Conservation (phyloP, 2,113 vertebrate genomes). For the Aleadryas rufinucha region DNA sequence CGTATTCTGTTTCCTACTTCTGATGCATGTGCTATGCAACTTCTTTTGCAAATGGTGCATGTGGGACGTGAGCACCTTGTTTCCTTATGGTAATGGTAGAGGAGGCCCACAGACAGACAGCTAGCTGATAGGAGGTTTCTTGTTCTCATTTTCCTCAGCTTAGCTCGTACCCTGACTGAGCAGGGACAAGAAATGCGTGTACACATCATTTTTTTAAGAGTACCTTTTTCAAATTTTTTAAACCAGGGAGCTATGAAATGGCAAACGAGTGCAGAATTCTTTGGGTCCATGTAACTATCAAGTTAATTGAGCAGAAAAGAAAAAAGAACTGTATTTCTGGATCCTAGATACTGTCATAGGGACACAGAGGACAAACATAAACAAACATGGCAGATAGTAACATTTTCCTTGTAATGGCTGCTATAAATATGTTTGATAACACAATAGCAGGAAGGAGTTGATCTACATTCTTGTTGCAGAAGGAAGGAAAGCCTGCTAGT, state of each 20-base stretch:
- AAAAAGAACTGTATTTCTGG: background rate
- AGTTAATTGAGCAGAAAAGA: background rate
- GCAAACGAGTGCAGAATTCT: background rate
- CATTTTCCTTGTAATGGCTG: background rate
- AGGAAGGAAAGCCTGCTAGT: constrained; percentile 45
- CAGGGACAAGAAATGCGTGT: background rate
- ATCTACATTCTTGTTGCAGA: background rate
- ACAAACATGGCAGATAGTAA: background rate
- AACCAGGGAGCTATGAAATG: background rate
- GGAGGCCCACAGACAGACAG: background rate
- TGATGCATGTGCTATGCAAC: background rate
- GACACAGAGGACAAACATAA: background rate
- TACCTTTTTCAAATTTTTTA: background rate
- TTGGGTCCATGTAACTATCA: background rate
- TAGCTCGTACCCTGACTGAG: background rate
- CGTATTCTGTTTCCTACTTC: background rate
- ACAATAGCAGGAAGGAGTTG: constrained; percentile 71
- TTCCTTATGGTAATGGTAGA: background rate
- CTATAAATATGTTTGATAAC: constrained; percentile 46
- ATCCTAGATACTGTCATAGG: background rate
- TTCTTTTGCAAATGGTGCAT: background rate
- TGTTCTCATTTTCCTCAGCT: background rate
- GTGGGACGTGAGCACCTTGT: background rate
- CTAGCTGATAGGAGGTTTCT: background rate
- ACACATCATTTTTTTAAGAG: background rate